These are phyloP conservation scores for Lycocerus yunnanus DNA, from an alignment of 2,888 invertebrate genomes.

Conservation along the genomic window DNA sequence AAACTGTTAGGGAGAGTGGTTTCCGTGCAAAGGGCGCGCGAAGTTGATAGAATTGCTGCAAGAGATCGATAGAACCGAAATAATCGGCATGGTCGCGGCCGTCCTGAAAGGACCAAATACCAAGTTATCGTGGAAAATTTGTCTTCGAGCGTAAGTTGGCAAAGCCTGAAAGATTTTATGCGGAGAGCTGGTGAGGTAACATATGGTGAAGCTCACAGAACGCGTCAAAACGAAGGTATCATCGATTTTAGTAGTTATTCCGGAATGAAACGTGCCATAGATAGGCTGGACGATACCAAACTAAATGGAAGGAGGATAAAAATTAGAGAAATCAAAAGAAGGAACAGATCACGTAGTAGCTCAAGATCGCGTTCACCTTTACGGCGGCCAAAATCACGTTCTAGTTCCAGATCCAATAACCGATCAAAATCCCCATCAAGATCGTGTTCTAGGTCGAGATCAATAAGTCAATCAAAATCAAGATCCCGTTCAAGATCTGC, in stretches of 20 bases:
- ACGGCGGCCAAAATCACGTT: too few relatives aligned
- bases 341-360: slow-evolving; percentile 56
- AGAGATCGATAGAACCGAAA: slow-evolving; percentile 56
- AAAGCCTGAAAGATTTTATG: slow-evolving; percentile 99
- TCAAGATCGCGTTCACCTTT: slow-evolving; percentile 32
- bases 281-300: slow-evolving; percentile 95
- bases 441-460: slow-evolving; percentile 1
- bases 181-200: slow-evolving; percentile 99
- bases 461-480: slow-evolving; percentile 49
- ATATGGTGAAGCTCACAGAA: slow-evolving; percentile 97
- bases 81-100: slow-evolving; percentile 80
- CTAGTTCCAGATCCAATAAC: too few relatives aligned
- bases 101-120: slow-evolving; percentile 97
- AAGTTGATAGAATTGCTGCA: slow-evolving; percentile 71
- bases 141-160: slow-evolving; percentile 97
- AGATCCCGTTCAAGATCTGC: neutral
- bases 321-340: slow-evolving; percentile 85
- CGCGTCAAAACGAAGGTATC: slow-evolving; percentile 92
- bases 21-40: slow-evolving; percentile 71
- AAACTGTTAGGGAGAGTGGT: slow-evolving; percentile 91
- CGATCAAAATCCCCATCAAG: too few relatives aligned
- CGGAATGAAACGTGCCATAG: slow-evolving; percentile 96
- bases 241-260: slow-evolving; percentile 95
- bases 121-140: slow-evolving; percentile 97
- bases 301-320: slow-evolving; percentile 93